These are phyloP conservation scores for Thera obeliscata DNA, from an alignment of 2,888 invertebrate genomes.

Conservation along the genomic window DNA sequence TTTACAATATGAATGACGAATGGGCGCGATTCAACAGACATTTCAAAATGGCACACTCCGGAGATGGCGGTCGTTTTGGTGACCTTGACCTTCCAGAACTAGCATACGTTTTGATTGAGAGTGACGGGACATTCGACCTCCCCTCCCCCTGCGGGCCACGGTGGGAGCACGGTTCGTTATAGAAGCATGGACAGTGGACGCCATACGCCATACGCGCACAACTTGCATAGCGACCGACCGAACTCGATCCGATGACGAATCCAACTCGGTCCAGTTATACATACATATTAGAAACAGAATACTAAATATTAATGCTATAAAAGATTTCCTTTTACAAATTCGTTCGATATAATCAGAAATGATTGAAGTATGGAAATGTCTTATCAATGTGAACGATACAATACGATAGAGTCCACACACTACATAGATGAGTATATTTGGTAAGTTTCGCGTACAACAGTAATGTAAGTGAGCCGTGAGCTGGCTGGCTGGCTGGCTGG, in stretches of 20 bases:
- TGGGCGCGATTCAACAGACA: no score
- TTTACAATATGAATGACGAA: no score
- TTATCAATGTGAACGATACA: not conserved
- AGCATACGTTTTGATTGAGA: not conserved
- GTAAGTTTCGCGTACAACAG: conserved; percentile 14
- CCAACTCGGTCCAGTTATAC: not conserved
- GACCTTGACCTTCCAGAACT: not conserved
- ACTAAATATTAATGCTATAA: not conserved
- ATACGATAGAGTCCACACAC: not conserved
- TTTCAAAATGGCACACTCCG: not conserved
- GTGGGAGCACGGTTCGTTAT: not conserved
- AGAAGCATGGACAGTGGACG: not conserved
- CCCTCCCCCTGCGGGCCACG: not conserved
- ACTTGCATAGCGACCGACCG: not conserved
- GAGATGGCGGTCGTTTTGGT: not conserved
- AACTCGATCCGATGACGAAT: not conserved
- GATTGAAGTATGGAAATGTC: conserved; percentile 14
- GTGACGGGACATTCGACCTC: not conserved
- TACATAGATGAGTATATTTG: conserved; percentile 16
- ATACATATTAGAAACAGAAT: not conserved
- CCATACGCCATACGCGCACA: not conserved
- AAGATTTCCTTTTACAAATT: conserved; percentile 13
- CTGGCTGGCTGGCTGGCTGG: not conserved
- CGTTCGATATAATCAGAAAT: conserved; percentile 13
- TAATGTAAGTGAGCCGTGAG: not conserved